Conservation (phyloP, 2,797 vertebrate species). For the Acipenser transmontanus region DNA sequence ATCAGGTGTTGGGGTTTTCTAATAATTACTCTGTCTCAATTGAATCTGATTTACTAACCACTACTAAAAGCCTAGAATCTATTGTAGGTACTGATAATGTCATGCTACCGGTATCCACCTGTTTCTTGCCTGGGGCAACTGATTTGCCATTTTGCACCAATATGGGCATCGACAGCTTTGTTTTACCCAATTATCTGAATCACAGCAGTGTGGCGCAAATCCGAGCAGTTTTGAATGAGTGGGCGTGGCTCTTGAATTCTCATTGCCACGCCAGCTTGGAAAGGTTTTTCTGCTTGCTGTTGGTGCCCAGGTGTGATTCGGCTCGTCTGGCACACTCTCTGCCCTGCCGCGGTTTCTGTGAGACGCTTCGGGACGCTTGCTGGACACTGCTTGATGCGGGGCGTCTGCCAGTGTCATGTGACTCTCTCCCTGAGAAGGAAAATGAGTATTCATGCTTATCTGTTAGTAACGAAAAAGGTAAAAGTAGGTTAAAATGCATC, state of each 20-base stretch:
- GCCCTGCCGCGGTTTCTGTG: conserved; percentile 77
- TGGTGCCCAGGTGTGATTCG: conserved; percentile 60
- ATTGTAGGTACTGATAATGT: conserved; percentile 16
- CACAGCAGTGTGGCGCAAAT: conserved; percentile 63
- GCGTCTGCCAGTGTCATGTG: conserved; percentile 68
- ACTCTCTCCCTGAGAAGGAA: conserved; percentile 64
- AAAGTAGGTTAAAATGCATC: conserved; percentile 52
- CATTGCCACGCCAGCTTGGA: conserved; percentile 70
- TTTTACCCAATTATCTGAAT: conserved; percentile 71
- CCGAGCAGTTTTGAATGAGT: conserved; percentile 48
- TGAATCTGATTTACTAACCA: conserved; percentile 48
- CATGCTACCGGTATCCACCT: conserved; percentile 18
- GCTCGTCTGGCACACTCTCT: conserved; percentile 32
- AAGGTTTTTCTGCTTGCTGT: conserved; percentile 82
- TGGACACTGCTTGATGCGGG: conserved; percentile 61
- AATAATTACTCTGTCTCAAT: conserved; percentile 34
- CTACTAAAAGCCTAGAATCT: conserved; percentile 24
- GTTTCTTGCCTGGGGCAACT: conserved; percentile 53
- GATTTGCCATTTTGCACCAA: conserved; percentile 58
- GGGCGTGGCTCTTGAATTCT: conserved; percentile 62
- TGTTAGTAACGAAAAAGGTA: conserved; percentile 80
- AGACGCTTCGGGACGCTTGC: conserved; percentile 73
- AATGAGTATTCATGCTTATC: conserved; percentile 59
- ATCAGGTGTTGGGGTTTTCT: conserved; percentile 36
- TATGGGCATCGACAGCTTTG: conserved; percentile 40